Base-by-base conservation (phyloP, 2,888 invertebrate genomes). In the Hypena proboscidalis region DNA sequence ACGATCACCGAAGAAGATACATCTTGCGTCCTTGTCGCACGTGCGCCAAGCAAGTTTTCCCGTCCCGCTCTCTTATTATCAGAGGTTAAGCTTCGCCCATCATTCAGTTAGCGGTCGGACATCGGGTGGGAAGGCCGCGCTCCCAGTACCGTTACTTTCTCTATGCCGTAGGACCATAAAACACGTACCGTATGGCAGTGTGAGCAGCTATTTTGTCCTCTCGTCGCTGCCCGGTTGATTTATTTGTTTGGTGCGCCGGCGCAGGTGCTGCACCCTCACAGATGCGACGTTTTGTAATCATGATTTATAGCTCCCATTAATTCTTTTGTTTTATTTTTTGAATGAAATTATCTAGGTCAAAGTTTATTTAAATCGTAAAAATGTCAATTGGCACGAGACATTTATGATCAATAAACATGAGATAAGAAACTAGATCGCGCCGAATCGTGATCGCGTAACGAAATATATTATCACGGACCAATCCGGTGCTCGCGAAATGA, bases 1-100 rank as follows among this genome's bases (percentile, higher is more conserved):
- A 78, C 87, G 88, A 86, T 87, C 86, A 83, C 85, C 86, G 88
- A 90, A 90, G 90, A 90, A 87, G 90, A 90, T 83, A 85, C 90
- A 72, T 79, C 70, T 45, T 22, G 67, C 59, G 50, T 88, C 86
- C 57, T 78, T 49, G 69, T 89, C 80, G 48, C 72, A 39, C 81
- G 15, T 47, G 11, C 21, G 19, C 33, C 13, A 41, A 36, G 47
- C 38, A 40, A 50, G 61, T 82, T 74, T 72, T 21, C 56, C 73
- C 54, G 67, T 87, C 85, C 74, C 82, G 59, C 74, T 89, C 82
- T 76, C 83, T 84, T 89, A 90, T 89, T 90, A 90, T 90, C 90
- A 89, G 85, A 87, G 87, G 88, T 87, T 85, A 86, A 84, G 74
- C 81, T 81, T 77, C 78, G 85, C 83, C 84, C 89, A 89, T 89